phyloP scores from a whole-genome alignment of 2,797 vertebrate genomes.

The Oreochromis grahami region DNA sequence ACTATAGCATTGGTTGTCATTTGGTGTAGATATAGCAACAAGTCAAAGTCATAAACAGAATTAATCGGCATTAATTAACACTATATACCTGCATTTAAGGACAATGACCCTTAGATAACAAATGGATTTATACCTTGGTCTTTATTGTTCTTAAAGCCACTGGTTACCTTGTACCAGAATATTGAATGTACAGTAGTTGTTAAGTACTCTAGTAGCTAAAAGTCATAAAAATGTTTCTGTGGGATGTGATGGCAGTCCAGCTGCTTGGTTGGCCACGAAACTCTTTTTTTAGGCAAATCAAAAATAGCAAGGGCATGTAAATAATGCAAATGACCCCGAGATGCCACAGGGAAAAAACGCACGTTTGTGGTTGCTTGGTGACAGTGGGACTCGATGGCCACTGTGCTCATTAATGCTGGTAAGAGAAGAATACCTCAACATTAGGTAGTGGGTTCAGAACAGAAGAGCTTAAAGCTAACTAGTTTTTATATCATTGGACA shows the following conservation, averaged over 20 bases:
- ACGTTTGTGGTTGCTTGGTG: slow-evolving; percentile 22
- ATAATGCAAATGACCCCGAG: slow-evolving; percentile 30
- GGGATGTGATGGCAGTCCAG: neutral
- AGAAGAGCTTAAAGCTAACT: neutral
- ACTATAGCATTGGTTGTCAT: neutral
- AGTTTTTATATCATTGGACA: neutral
- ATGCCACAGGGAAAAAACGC: neutral
- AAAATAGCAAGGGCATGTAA: slow-evolving; percentile 1
- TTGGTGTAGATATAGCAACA: neutral
- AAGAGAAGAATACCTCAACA: neutral
- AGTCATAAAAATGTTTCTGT: neutral
- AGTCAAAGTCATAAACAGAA: neutral
- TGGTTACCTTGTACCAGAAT: neutral
- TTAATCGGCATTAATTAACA: neutral
- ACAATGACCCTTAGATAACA: neutral
- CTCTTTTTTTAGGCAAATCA: neutral
- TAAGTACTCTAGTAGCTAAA: neutral
- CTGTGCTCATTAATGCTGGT: neutral
- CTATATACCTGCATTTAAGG: neutral
- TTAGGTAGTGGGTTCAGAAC: neutral
- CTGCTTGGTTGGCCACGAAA: neutral
- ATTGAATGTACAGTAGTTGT: neutral
- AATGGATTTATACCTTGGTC: neutral
- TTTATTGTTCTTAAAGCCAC: neutral
- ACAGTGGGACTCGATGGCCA: neutral